Base-by-base conservation (phyloP, 2,113 vertebrate genomes). In the cat (Felis catus) region DNA sequence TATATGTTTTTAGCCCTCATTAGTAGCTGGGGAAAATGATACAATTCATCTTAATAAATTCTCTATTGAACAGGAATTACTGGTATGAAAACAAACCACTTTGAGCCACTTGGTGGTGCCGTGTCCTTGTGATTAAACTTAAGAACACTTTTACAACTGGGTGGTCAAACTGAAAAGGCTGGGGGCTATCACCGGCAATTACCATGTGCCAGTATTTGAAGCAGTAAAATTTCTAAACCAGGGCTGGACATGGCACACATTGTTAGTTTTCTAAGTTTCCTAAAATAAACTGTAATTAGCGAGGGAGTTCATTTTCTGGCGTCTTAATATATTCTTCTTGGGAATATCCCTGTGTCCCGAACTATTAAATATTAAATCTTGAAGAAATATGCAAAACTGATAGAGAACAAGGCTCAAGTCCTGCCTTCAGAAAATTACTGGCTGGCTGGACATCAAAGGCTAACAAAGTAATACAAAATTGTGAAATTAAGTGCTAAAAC, bases 21-120 rank as follows among this genome's bases (percentile, higher is more conserved):
- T 33, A 63, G 82, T 8, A 53, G 33, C 66, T 85, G 21, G 94
- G 5, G 73, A 14, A 92, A 68, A 29, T 92, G 58, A 92, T 0
- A 90, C 89, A 74, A 4, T 95, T 94, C 82, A 96, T 70, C 27
- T 95, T 96, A 55, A 96, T 71, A 36, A 36, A 45, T 90, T 66
- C 16, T 53, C 63, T 96, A 88, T 33, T 95, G 85, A 97, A 93
- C 14, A 74, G 41, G 45, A 55, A 96, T 98, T 97, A 93, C 79
- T 97, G 74, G 53, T 53, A 61, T 91, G 86, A 88, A 97, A 65
- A 90, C 63, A 73, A 95, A 96, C 88, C 92, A 90, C 73, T 53
- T 87, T 87, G 61, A 97, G 96, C 98, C 97, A 97, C 97, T 97
- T 97, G 97, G 97, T 66, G 96, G 95, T 86, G 97, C 98, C 91